Percentiles rank a stretch among this genome's conserved stretches.
These are phyloP conservation scores for Rhadina sibilatrix DNA, from an alignment of 2,113 vertebrate species.

Conservation along the genomic window DNA sequence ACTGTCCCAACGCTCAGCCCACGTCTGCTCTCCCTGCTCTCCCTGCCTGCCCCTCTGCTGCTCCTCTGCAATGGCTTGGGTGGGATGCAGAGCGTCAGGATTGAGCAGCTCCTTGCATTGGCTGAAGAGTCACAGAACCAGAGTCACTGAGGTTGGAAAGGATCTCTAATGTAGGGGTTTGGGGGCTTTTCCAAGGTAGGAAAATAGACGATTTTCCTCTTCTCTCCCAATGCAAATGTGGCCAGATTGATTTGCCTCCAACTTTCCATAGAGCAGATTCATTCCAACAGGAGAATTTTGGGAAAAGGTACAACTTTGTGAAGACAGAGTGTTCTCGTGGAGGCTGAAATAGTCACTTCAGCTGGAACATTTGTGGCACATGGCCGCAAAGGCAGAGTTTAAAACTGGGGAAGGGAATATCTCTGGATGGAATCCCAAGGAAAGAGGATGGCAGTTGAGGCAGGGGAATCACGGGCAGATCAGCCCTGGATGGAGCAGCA, in stretches of 20 bases:
- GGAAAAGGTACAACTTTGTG: constrained; percentile 28
- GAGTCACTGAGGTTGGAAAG: neutral
- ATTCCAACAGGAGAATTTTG: constrained; percentile 15
- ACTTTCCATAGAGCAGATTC: neutral
- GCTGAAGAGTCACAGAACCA: neutral
- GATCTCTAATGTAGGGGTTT: neutral
- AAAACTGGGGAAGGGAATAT: neutral
- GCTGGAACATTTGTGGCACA: neutral
- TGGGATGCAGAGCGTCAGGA: neutral
- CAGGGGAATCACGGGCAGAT: neutral
- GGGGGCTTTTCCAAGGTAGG: neutral
- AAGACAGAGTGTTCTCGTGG: neutral
- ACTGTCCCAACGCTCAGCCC: rapidly evolving
- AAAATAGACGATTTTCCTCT: neutral
- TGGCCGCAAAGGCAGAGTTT: neutral
- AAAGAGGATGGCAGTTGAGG: neutral
- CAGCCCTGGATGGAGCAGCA: neutral
- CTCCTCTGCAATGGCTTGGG: neutral
- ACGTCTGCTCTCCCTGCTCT: neutral
- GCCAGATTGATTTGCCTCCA: constrained; percentile 25
- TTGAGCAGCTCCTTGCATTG: neutral
- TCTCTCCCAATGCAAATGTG: neutral
- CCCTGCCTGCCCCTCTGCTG: neutral
- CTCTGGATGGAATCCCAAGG: neutral
- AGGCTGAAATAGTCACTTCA: neutral